These are phyloP conservation scores for Gobius niger DNA, from an alignment of 2,113 vertebrate species.

Conservation along the genomic window DNA sequence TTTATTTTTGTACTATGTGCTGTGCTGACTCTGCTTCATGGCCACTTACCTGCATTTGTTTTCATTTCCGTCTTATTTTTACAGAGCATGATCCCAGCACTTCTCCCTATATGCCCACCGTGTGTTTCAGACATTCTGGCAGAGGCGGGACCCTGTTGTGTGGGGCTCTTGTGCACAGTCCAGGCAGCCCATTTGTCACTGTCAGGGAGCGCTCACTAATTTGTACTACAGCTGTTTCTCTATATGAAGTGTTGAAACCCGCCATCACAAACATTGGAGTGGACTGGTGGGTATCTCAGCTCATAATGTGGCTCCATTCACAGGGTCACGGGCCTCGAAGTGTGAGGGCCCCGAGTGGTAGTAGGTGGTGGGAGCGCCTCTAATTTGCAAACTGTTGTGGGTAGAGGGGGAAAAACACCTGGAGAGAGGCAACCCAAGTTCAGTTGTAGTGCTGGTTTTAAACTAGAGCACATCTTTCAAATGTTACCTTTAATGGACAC, in stretches of 20 bases:
- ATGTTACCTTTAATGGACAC: too few relatives aligned
- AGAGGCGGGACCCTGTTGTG: conserved; percentile 32
- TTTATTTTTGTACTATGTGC: too few relatives aligned
- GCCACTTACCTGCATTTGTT: not conserved
- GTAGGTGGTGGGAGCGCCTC: conserved; percentile 66
- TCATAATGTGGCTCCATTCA: conserved; percentile 68
- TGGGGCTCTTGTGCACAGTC: conserved; percentile 42
- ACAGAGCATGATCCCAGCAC: not conserved
- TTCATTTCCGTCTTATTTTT: not conserved
- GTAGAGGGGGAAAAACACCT: conserved; percentile 12
- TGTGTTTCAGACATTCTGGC: conserved; percentile 23
- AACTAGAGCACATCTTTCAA: too few relatives aligned
- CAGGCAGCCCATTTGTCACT: conserved; percentile 77
- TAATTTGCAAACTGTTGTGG: conserved; percentile 75
- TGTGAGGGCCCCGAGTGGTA: conserved; percentile 39
- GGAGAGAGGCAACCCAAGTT: too few relatives aligned
- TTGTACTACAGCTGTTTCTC: conserved; percentile 82
- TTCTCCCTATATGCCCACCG: conserved; percentile 34
- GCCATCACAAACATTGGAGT: conserved; percentile 69
- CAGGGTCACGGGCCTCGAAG: conserved; percentile 32
- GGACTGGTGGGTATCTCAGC: conserved; percentile 64
- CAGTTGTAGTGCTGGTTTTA: too few relatives aligned
- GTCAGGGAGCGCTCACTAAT: conserved; percentile 74
- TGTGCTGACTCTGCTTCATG: not conserved
- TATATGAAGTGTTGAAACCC: conserved; percentile 81